Evolutionary conservation across 1,140 invertebrate genomes (phyloP).

Genomic region (Zaprionus ornatus): DNA sequence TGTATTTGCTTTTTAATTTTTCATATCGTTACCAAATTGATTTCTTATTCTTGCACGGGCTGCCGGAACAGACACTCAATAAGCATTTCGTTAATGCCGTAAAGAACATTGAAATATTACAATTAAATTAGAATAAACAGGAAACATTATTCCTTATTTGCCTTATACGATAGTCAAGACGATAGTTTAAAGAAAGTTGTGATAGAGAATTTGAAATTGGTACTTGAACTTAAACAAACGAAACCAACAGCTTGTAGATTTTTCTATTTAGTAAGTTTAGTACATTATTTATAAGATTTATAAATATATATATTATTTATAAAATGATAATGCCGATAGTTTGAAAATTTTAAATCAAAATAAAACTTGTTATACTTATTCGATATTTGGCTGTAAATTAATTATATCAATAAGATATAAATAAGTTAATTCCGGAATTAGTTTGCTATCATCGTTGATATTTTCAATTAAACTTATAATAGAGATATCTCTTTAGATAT

Average conservation of each 20-base stretch:
- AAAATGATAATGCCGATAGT: background rate
- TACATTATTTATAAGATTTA: background rate
- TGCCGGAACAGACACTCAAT: too few relatives aligned
- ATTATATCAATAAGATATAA: too few relatives aligned
- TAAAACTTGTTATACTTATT: background rate
- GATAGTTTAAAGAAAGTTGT: background rate
- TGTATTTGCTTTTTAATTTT: slow-evolving; percentile 3
- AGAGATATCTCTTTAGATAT: too few relatives aligned
- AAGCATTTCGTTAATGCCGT: too few relatives aligned
- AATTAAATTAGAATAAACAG: too few relatives aligned
- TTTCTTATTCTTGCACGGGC: background rate
- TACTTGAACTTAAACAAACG: too few relatives aligned
- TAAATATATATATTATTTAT: background rate
- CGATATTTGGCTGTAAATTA: background rate
- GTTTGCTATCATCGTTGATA: too few relatives aligned
- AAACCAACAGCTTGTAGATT: too few relatives aligned
- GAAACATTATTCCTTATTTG: background rate
- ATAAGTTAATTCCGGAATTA: too few relatives aligned
- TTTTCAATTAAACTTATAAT: too few relatives aligned
- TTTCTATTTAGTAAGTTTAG: too few relatives aligned
- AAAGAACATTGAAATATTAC: too few relatives aligned
- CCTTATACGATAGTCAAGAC: background rate
- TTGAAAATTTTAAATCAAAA: background rate
- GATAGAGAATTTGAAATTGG: background rate
- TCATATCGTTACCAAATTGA: slow-evolving; percentile 1